Evolutionary conservation across 2,888 invertebrate genomes (phyloP).

Genomic region (Ellobium chinense): DNA sequence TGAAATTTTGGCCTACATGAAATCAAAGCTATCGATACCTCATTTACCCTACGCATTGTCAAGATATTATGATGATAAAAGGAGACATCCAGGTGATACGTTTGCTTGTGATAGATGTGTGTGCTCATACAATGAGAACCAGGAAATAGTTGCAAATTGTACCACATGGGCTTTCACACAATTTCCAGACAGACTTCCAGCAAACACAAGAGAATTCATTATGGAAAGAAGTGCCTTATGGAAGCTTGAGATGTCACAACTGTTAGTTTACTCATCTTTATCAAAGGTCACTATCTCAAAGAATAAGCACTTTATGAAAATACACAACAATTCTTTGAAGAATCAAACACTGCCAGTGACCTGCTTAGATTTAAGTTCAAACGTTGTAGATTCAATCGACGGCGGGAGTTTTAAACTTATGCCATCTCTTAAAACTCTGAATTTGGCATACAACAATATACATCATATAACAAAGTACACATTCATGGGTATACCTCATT

Average conservation of each 20-base stretch:
- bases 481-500: background rate
- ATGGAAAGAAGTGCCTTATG: too few relatives aligned
- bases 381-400: background rate
- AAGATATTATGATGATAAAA: too few relatives aligned
- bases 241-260: too few relatives aligned
- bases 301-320: too few relatives aligned
- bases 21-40: too few relatives aligned
- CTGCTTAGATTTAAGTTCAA: background rate
- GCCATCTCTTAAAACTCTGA: background rate
- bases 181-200: background rate
- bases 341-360: too few relatives aligned
- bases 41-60: too few relatives aligned
- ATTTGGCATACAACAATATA: background rate
- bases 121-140: background rate
- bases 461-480: background rate
- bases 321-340: too few relatives aligned
- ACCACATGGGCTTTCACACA: background rate
- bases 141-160: background rate
- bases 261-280: too few relatives aligned
- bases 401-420: background rate
- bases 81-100: background rate
- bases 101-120: background rate
- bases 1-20: too few relatives aligned
- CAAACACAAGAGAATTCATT: too few relatives aligned
- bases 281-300: background rate